A percentile compares a stretch with the other conserved stretches of the same genome.
Evolutionary conservation across 37 sponge, comb jelly and placozoan species (phyloP).

Genomic region (Mnemiopsis leidyi): DNA sequence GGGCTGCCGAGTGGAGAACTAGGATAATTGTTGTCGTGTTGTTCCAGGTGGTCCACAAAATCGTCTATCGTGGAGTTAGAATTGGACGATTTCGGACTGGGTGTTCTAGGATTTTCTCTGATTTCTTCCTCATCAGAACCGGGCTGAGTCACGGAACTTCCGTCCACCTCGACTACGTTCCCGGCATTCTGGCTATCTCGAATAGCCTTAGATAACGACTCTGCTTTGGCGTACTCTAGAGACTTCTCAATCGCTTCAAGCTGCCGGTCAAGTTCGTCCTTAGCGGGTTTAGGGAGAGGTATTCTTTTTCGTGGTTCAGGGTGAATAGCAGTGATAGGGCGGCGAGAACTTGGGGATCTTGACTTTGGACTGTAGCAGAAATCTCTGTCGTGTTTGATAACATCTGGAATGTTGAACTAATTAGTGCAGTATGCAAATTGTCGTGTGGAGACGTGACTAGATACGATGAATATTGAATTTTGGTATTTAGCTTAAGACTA

Average conservation of each 20-base stretch:
- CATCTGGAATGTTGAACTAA: neutral
- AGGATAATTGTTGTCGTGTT: neutral
- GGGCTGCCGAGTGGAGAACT: neutral
- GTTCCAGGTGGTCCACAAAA: conserved; percentile 30
- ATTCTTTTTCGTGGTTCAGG: conserved; percentile 46
- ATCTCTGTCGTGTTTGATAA: conserved; percentile 24
- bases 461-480: too few species aligned
- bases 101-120: neutral
- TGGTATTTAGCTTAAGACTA: too few species aligned
- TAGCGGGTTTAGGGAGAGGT: neutral
- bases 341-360: conserved; percentile 1
- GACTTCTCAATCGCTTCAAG: conserved; percentile 46
- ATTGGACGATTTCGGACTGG: neutral
- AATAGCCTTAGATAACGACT: conserved; percentile 39
- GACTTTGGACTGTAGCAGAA: conserved; percentile 44
- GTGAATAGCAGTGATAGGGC: conserved; percentile 43
- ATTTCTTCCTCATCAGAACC: conserved; percentile 40
- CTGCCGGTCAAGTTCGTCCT: conserved; percentile 35
- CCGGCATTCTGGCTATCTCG: neutral
- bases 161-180: neutral
- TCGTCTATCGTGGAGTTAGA: conserved; percentile 21
- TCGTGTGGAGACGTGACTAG: too few species aligned
- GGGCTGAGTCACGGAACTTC: neutral
- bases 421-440: too few species aligned
- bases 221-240: conserved; percentile 37